phyloP scores from a whole-genome alignment of 2,888 invertebrate species.

The Coleophora deauratella region DNA sequence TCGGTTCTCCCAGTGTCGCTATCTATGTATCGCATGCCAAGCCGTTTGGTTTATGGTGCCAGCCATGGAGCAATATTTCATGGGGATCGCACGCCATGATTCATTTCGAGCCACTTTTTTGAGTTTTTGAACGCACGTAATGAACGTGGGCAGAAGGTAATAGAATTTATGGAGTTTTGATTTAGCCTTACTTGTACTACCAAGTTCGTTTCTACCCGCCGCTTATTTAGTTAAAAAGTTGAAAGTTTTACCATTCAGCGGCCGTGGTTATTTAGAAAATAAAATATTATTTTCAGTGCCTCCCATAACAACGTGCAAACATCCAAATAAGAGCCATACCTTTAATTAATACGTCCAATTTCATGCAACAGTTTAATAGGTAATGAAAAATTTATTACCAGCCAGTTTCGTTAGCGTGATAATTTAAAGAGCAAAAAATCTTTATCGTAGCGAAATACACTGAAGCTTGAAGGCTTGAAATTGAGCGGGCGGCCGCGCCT shows the following conservation, averaged over 20 bases:
- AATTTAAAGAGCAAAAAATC: slow-evolving; percentile 1
- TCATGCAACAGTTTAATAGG: slow-evolving; percentile 3
- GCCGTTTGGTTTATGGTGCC: slow-evolving; percentile 73
- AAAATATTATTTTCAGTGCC: too few relatives aligned
- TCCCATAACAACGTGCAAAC: too few relatives aligned
- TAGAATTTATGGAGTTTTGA: slow-evolving; percentile 36
- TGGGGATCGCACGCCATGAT: slow-evolving; percentile 72
- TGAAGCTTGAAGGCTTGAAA: slow-evolving; percentile 47
- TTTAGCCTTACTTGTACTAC: not conserved
- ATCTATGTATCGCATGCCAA: slow-evolving; percentile 72
- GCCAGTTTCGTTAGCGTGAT: slow-evolving; percentile 5
- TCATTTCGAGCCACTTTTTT: slow-evolving; percentile 65
- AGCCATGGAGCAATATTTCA: slow-evolving; percentile 71
- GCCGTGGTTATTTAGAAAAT: too few relatives aligned
- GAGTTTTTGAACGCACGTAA: slow-evolving; percentile 64
- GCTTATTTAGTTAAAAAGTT: too few relatives aligned
- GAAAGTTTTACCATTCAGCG: too few relatives aligned
- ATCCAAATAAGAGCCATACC: too few relatives aligned
- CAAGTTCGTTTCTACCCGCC: too few relatives aligned
- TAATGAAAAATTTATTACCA: slow-evolving; percentile 4
- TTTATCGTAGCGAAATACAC: not conserved
- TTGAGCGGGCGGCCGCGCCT: slow-evolving; percentile 55
- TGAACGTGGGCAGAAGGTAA: slow-evolving; percentile 57
- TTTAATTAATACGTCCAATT: slow-evolving; percentile 1
- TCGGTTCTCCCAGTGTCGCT: slow-evolving; percentile 67